Conservation (phyloP, 2,113 vertebrate genomes). For the Promerops cafer region DNA sequence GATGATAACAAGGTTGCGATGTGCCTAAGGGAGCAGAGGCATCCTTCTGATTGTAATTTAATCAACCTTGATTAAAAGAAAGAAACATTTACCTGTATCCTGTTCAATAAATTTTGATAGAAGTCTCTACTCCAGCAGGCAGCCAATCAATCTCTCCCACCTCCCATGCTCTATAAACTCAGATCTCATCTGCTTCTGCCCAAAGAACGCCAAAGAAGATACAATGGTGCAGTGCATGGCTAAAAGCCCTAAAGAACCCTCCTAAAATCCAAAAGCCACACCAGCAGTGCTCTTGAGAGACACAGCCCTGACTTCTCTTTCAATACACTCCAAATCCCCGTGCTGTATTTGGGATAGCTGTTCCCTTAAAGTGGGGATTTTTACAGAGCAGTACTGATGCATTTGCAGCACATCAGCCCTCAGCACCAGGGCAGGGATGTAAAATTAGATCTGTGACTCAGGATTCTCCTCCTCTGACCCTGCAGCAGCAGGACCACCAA, state of each 20-base stretch:
- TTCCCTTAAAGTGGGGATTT: not conserved
- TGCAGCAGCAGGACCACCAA: not conserved
- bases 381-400: not conserved
- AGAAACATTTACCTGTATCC: conserved; percentile 25
- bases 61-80: conserved; percentile 65
- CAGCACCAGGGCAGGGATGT: not conserved
- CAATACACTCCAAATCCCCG: accelerated
- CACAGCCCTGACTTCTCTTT: not conserved
- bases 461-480: not conserved
- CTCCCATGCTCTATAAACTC: not conserved
- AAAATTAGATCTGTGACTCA: not conserved
- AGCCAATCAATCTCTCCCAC: not conserved
- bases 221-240: not conserved
- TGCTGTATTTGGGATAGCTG: not conserved
- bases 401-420: not conserved
- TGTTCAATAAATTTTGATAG: conserved; percentile 32
- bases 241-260: not conserved
- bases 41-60: conserved; percentile 49
- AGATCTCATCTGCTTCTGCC: not conserved
- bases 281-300: not conserved
- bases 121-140: not conserved
- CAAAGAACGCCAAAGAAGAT: not conserved
- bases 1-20: conserved; percentile 61
- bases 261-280: not conserved
- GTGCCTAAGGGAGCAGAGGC: conserved; percentile 29